Percentiles rank a stretch among this genome's conserved stretches.
phyloP scores from a whole-genome alignment of 2,797 vertebrate species.

The Tadarida brasiliensis region DNA sequence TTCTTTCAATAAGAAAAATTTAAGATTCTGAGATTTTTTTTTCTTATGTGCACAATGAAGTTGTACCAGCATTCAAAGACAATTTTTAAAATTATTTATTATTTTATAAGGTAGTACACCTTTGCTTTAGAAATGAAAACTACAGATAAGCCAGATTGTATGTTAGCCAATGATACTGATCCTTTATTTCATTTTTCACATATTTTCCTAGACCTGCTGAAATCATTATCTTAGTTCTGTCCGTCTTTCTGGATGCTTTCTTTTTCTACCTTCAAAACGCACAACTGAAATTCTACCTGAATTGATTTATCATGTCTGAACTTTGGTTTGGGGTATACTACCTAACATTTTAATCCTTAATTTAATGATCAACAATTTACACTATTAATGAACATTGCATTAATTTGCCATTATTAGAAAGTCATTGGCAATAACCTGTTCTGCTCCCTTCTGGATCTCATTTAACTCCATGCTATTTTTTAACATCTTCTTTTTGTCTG shows the following conservation, averaged over 20 bases:
- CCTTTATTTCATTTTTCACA: constrained; percentile 29
- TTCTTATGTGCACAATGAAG: not conserved
- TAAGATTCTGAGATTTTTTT: not conserved
- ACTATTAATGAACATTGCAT: constrained; percentile 59
- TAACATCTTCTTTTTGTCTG: constrained; percentile 76
- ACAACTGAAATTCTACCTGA: not conserved
- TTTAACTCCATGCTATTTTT: constrained; percentile 65
- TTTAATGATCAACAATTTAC: not conserved
- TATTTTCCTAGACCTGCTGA: constrained; percentile 27
- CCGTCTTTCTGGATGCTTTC: not conserved
- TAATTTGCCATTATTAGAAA: constrained; percentile 23
- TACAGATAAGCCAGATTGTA: not conserved
- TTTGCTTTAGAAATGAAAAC: not conserved
- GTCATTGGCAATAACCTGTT: constrained; percentile 69
- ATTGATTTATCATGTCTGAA: constrained; percentile 12
- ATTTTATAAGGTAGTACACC: not conserved
- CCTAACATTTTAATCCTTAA: constrained; percentile 38
- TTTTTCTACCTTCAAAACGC: constrained; percentile 38
- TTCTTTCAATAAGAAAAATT: not conserved
- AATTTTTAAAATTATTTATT: not conserved
- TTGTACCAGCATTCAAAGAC: not conserved
- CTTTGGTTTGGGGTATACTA: not conserved
- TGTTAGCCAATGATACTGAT: not conserved
- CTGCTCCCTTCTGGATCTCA: constrained; percentile 77
- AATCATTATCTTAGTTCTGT: not conserved